These are phyloP conservation scores for Plecotus auritus DNA, from an alignment of 2,113 vertebrate genomes.

Conservation along the genomic window DNA sequence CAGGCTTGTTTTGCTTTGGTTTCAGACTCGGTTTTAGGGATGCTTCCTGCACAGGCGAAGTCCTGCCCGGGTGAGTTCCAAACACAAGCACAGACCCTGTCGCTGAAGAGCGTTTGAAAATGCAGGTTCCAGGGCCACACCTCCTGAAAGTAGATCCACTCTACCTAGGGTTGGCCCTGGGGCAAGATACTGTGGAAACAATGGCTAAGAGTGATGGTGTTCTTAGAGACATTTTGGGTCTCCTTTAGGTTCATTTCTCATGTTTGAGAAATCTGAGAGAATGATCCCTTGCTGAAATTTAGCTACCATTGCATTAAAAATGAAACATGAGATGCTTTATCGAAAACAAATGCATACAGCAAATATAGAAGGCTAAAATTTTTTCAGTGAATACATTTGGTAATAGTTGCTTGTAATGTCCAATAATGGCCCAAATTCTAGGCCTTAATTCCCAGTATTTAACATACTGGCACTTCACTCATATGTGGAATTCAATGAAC, in stretches of 20 bases:
- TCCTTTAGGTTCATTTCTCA: neutral
- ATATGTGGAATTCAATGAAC: too few species aligned
- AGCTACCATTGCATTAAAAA: neutral
- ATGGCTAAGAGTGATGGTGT: too few species aligned
- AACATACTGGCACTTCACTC: neutral
- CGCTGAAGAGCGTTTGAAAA: neutral
- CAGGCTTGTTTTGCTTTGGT: too few species aligned
- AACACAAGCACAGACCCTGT: neutral
- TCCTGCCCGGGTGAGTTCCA: rapidly evolving
- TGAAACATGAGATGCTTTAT: neutral
- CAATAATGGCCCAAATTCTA: neutral
- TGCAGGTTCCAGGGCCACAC: neutral
- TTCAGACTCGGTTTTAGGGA: neutral
- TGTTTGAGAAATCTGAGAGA: neutral
- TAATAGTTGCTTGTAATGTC: neutral
- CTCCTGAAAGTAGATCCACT: too few species aligned
- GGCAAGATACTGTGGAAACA: neutral
- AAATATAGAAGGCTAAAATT: neutral
- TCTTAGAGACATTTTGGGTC: too few species aligned
- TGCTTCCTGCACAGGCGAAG: neutral
- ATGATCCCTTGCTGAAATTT: neutral
- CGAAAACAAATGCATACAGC: neutral
- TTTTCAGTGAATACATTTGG: neutral
- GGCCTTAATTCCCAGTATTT: neutral
- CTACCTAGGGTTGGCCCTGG: neutral